Percentiles rank a stretch among this genome's conserved stretches.
These are phyloP conservation scores for Erithacus rubecula DNA, from an alignment of 2,797 vertebrate genomes.

Conservation along the genomic window DNA sequence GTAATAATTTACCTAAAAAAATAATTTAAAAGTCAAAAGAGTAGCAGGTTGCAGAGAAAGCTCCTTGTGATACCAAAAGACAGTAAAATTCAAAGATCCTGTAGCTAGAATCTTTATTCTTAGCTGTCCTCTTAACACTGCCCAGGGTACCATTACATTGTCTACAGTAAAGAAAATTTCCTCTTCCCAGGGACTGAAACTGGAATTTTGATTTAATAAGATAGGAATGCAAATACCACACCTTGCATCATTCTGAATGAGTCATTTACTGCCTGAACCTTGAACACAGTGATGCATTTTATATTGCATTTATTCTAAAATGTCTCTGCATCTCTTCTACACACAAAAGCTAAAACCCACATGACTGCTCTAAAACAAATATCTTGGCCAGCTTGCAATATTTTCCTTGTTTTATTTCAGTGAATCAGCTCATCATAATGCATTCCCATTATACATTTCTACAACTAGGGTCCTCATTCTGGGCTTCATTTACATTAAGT, in stretches of 20 bases:
- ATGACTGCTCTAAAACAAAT: background rate
- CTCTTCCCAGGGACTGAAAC: background rate
- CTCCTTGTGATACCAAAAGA: background rate
- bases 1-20: background rate
- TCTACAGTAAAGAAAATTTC: background rate
- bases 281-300: background rate
- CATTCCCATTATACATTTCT: background rate
- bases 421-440: background rate
- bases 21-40: background rate
- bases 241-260: background rate
- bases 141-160: background rate
- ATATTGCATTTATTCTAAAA: background rate
- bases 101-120: background rate
- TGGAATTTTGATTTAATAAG: background rate
- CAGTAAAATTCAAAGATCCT: background rate
- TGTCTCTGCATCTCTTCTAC: background rate
- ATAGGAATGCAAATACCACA: background rate
- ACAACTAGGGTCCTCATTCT: background rate
- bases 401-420: background rate
- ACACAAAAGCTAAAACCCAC: background rate
- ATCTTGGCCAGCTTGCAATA: background rate
- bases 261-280: background rate
- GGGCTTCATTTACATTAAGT: background rate
- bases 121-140: background rate
- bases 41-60: background rate